These are phyloP conservation scores for Pogonomyrmex californicus DNA, from an alignment of 1,140 invertebrate genomes.

Conservation along the genomic window DNA sequence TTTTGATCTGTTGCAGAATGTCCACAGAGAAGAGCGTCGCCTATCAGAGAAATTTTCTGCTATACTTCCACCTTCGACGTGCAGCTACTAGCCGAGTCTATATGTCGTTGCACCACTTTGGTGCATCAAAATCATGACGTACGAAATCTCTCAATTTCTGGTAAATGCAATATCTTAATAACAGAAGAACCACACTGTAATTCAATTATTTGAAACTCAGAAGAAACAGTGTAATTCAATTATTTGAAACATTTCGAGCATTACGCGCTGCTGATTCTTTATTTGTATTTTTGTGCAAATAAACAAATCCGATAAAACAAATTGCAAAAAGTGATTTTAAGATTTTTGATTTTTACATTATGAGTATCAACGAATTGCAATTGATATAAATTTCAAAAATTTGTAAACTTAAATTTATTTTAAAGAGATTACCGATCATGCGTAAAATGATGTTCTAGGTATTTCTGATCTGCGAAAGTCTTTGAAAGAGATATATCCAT, in stretches of 20 bases:
- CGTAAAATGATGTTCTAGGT: conserved; percentile 74
- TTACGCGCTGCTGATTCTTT: background rate
- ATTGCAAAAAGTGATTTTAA: background rate
- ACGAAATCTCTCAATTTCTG: conserved; percentile 80
- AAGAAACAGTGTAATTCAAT: background rate
- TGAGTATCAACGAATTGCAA: background rate
- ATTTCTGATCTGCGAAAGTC: conserved; percentile 77
- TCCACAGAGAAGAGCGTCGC: conserved; percentile 80
- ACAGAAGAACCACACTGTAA: too few species aligned
- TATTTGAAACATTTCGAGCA: background rate
- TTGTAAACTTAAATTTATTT: background rate
- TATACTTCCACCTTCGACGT: conserved; percentile 80
- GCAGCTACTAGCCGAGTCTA: conserved; percentile 75
- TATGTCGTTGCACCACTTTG: conserved; percentile 84
- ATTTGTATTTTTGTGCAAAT: background rate
- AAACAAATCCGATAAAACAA: background rate
- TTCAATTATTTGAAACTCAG: background rate
- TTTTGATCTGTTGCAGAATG: conserved; percentile 80
- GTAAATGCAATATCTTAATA: conserved; percentile 75
- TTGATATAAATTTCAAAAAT: background rate
- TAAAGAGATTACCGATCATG: background rate
- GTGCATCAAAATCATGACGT: conserved; percentile 84
- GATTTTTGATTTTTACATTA: background rate
- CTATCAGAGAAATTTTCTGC: conserved; percentile 82
- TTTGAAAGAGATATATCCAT: conserved; percentile 79